Base-by-base conservation (phyloP, 2,888 invertebrate species). In the Drosophila bunnanda region DNA sequence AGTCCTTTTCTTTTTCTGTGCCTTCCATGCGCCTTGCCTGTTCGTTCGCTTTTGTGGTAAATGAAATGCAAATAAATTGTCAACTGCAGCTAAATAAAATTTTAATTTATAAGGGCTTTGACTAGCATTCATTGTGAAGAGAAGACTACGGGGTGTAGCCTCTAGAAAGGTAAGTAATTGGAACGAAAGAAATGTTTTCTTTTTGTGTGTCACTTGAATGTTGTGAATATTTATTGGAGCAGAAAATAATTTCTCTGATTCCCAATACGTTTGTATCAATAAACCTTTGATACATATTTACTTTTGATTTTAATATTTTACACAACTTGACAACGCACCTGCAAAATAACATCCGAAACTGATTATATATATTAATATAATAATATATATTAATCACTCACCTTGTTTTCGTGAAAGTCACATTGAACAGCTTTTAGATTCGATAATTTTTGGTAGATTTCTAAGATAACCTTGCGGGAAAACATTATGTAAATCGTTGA, bases 21-120 rank as follows among this genome's bases (percentile, higher is more conserved):
- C 13, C 34, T 34, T 38, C 38, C n/a, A 4, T 32, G 30, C 36
- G n/a, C 53, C 41, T 36, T 38, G 44, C 66, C 44, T 38, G 53
- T 56, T 57, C 56, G 53, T 56, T 57, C 56, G 54, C 81, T 66
- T 79, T 84, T 84, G 87, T 80, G 82, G 87, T 76, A 88, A 88
- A 88, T 85, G 84, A 88, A 87, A 85, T 88, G 85, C 87, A 88
- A 88, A 88, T 85, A 85, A 85, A 85, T 85, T 85, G 85, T 85
- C 85, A 85, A 85, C 85, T 85, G 89, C 85, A 85, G 89, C 77
- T 79, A 81, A 88, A 87, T 87, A 87, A 84, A 87, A 84, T 81
- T 85, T 87, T 88, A 87, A 87, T 88, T 83, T 83, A 83, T 85
- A 82, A 76, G 78, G 69, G 71, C 34, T 82, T 76, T 80, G 82